A percentile compares a stretch with the other conserved stretches of the same genome.
Evolutionary conservation across 92 coral and sea anemone genomes (phyloP).

Genomic region (Palythoa grandis): DNA sequence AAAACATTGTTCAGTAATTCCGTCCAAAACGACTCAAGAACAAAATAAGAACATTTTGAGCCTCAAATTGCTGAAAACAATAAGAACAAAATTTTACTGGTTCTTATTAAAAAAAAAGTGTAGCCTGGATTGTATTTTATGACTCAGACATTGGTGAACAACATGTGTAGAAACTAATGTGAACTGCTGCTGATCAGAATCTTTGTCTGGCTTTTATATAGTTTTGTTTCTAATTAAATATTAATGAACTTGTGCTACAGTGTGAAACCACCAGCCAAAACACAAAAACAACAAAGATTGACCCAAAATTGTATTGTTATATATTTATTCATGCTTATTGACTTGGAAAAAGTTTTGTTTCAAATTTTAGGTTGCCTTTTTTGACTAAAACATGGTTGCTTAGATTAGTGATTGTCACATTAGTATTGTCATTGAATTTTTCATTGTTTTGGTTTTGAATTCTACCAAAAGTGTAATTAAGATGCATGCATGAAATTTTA

Average conservation of each 20-base stretch:
- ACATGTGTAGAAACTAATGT: background rate
- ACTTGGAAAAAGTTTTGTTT: background rate
- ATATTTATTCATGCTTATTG: no score
- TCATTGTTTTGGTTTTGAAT: no score
- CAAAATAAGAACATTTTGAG: no score
- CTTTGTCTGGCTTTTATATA: conserved; percentile 17
- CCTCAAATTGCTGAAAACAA: no score
- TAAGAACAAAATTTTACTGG: no score
- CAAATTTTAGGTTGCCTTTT: background rate
- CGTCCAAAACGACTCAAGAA: no score
- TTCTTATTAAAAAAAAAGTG: no score
- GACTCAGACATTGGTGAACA: no score
- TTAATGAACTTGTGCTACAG: conserved; percentile 1
- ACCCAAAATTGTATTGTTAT: background rate
- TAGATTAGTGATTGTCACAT: background rate
- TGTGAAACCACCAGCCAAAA: conserved; percentile 35
- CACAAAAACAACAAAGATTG: background rate
- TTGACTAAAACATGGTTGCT: background rate
- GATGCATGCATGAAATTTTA: no score
- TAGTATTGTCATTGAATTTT: background rate
- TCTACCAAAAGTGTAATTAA: no score
- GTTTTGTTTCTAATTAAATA: conserved; percentile 43
- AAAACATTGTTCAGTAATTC: no score
- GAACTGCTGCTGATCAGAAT: background rate
- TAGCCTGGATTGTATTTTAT: background rate